These are phyloP conservation scores for Pyralis farinalis DNA, from an alignment of 2,888 invertebrate genomes.

Conservation along the genomic window DNA sequence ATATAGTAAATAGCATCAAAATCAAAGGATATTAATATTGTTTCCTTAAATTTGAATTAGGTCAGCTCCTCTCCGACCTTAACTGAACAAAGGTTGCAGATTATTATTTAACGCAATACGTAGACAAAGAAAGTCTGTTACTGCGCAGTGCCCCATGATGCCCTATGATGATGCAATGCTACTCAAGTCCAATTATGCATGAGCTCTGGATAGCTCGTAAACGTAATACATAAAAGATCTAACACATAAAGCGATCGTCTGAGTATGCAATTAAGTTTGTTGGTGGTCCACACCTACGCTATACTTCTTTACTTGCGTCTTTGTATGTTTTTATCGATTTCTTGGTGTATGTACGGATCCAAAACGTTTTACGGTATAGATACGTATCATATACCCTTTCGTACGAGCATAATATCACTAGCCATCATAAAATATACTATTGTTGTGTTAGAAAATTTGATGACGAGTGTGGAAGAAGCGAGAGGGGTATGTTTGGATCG, in stretches of 20 bases:
- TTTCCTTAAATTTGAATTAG: no score
- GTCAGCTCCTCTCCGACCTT: no score
- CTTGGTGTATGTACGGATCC: no score
- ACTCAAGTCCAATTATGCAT: constrained; percentile 24
- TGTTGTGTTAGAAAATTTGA: no score
- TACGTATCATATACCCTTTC: no score
- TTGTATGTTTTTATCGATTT: constrained; percentile 6
- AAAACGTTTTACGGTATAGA: no score
- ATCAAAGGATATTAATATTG: no score
- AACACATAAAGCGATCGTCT: constrained; percentile 8
- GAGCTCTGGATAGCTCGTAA: constrained; percentile 20
- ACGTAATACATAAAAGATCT: constrained; percentile 11
- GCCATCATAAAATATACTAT: no score
- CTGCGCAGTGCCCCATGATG: constrained; percentile 34
- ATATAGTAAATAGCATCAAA: no score
- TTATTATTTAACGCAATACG: constrained; percentile 27
- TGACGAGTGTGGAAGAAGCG: no score
- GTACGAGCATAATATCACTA: no score
- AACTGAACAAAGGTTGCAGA: constrained; percentile 17
- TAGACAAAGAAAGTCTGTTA: constrained; percentile 41
- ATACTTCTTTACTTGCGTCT: constrained; percentile 9
- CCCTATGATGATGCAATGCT: constrained; percentile 25
- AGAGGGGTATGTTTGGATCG: no score
- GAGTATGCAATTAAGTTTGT: constrained; percentile 22
- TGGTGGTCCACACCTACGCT: constrained; percentile 14